Evolutionary conservation across 2,113 vertebrate species (phyloP), one percentile per base, ranked within the genome.

Genomic region (Myotis brandtii): DNA sequence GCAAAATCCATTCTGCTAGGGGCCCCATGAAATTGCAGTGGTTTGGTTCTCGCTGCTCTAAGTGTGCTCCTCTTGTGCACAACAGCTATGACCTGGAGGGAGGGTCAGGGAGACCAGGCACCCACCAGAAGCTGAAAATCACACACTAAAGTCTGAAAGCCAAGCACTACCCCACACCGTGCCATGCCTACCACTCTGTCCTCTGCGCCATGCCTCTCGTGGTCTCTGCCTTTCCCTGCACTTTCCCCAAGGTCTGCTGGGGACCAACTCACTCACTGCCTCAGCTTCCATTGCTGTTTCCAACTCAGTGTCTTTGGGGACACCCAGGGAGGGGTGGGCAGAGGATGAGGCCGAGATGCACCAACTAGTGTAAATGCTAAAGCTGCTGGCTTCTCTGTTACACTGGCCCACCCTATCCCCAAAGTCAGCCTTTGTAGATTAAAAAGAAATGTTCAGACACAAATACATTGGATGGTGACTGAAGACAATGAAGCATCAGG

Each of bases 121-220:
- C 34, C 3, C 6, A 2, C 13, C 27, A 0, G n/a, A 70, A 67
- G 52, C 79, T 7, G 89, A 46, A 67, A 64, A 67, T 18, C 32
- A 16, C 27, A 10, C 0, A 1, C 9, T 9, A 0, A 52, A 18
- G 27, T 72, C 50, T n/a, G 52, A 83, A 76, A 17, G 17, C 52
- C 0, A 3, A 13, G 40, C 0, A 4, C 2, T 0, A 4, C 14
- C 21, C 34, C 30, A 1, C 12, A 1, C 20, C 13, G 40, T 4
- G 2, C 0, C 2, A 3, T 14, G 5, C 12, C 8, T 3, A 1
- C 11, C 9, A 18, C 13, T 25, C 59, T 62, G 59, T 27, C 6
- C 6, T 2, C 5, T 3, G 25, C 2, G 0, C 13, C 30, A 25
- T 11, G 52, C 2, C 43, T 13, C 12, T 1, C 0, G 7, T n/a